Base-by-base conservation (phyloP, 2,797 vertebrate genomes). In the Anguilla megastoma region DNA sequence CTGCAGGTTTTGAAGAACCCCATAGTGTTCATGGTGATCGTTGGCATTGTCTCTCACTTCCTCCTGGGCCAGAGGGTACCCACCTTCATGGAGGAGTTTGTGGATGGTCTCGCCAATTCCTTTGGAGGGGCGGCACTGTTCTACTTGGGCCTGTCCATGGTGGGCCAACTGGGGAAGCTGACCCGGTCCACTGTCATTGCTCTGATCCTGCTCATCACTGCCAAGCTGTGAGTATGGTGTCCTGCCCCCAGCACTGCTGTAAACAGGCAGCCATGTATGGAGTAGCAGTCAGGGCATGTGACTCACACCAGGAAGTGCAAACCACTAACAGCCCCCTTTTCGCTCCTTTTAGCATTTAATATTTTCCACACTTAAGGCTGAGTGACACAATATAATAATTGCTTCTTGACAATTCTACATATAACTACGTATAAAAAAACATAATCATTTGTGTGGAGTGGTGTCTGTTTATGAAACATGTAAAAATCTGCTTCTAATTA, bases 121-220 rank as follows among this genome's bases (percentile, higher is more conserved):
- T 99, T 99, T 58, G 98, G 98, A 69, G 99, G 98, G 90, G 95
- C 98, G 0, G 99, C 99, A 85, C 96, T 99, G 88, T 99, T 99
- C 96, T 99, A 99, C 92, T 95, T 99, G 91, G 99, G 99, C 91
- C 96, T 99, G 60, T 96, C 97, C 76, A 99, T 99, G 98, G 98
- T 99, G 88, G 98, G 98, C 86, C 98, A 99, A 94, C 95, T 99
- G 87, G 96, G 95, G 91, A 98, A 96, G 90, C 91, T 99, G 90
- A 98, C 97, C 92, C 97, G 95, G 91, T 97, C 97, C 88, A 98
- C 98, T 5, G 97, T 98, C 82, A 96, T 99, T 88, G 95, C 97
- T 30, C 95, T 99, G 88, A 98, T 98, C 92, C 95, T 99, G 90
- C 98, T 99, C 92, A 96, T 97, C 91, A 99, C 98, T 50, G 98